Conservation (phyloP, 2,888 invertebrate species). For the Achlya flavicornis region DNA sequence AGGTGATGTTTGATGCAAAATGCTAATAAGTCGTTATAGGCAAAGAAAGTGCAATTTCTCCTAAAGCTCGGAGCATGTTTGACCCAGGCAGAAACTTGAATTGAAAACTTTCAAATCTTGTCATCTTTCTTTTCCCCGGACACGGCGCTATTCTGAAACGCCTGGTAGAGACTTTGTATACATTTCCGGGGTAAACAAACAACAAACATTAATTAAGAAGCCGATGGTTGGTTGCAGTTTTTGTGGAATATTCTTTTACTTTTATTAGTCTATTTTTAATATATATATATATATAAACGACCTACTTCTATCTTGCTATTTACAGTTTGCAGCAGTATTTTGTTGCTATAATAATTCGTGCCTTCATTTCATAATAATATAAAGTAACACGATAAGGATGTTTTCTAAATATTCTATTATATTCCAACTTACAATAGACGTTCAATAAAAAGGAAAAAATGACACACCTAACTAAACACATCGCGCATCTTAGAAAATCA, state of each 20-base stretch:
- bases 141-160: background rate
- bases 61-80: conserved; percentile 9
- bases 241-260: background rate
- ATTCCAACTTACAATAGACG: no score
- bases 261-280: background rate
- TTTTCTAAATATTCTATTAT: no score
- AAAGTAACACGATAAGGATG: no score
- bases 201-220: background rate
- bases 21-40: background rate
- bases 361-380: no score
- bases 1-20: background rate
- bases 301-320: no score
- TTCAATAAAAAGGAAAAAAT: no score
- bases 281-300: no score
- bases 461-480: background rate
- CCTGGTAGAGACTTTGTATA: background rate
- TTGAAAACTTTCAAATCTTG: conserved; percentile 4
- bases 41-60: conserved; percentile 14
- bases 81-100: conserved; percentile 1
- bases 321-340: no score
- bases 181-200: background rate
- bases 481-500: background rate
- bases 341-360: no score
- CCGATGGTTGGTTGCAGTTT: no score
- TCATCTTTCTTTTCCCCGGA: background rate